Evolutionary conservation across 2,888 invertebrate genomes (phyloP), one percentile per base, ranked within the genome.

Genomic region (Mylabris sibirica): DNA sequence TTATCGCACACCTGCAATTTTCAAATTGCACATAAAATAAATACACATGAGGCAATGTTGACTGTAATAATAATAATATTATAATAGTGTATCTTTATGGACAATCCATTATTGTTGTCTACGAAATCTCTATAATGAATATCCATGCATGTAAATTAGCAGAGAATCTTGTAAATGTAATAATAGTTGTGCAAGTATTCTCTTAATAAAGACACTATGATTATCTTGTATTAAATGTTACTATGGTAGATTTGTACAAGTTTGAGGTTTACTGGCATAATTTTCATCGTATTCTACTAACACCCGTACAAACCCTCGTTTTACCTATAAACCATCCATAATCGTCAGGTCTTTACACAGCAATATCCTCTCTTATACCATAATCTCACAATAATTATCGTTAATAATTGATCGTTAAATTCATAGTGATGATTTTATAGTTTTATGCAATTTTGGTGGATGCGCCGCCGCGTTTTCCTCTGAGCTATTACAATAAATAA

Each of bases 1-100:
- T 77, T 80, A 70, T 83, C 81, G 75, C 83, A 83, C 59, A 83
- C 81, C 83, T 83, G 73, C 2, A 74, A 72, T 35, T 20, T 30
- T 6, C 30, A 30, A 30, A 30, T 6, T 8, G 30, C 30, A 30
- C 30, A 30, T 30, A n/a, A n/a, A n/a, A n/a, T n/a, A n/a, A n/a
- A 30, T 30, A 30, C 30, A 3, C n/a, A n/a, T n/a, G 5, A 3
- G 30, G 8, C 30, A 30, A 30, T 30, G 4, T 30, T 30, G 30
- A n/a, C n/a, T n/a, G n/a, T n/a, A n/a, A n/a, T n/a, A n/a, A n/a
- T n/a, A n/a, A n/a, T n/a, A n/a, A n/a, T n/a, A n/a, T n/a, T n/a
- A n/a, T n/a, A n/a, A n/a, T n/a, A n/a, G 57, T 57, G 20, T 17
- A 53, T 20, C 6, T 3, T 1, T 6, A 8, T 11, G 53, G 12